Conservation (phyloP, 2,888 invertebrate genomes). For the Strigamia transsilvanica region DNA sequence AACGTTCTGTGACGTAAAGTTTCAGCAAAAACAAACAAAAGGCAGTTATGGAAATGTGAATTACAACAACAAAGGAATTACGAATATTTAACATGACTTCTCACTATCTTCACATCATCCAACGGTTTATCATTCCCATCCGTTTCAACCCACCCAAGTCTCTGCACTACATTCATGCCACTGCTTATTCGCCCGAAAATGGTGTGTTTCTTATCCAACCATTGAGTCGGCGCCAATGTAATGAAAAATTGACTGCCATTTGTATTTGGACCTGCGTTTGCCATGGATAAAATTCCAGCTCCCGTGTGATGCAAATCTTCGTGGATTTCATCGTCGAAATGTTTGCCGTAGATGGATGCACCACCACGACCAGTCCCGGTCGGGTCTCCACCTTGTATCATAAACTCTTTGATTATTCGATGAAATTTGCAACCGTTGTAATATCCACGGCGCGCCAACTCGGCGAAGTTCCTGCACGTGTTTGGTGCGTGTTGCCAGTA, state of each 20-base stretch:
- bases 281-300: slow-evolving; percentile 93
- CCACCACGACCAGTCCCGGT: slow-evolving; percentile 95
- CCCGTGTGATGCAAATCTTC: slow-evolving; percentile 95
- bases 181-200: slow-evolving; percentile 89
- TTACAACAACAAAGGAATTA: background rate
- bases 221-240: slow-evolving; percentile 94
- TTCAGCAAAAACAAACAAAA: too few relatives aligned
- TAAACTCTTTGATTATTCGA: slow-evolving; percentile 81
- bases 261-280: slow-evolving; percentile 95
- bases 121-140: slow-evolving; percentile 91
- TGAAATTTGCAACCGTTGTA: slow-evolving; percentile 97
- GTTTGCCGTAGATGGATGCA: slow-evolving; percentile 92
- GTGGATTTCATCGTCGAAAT: slow-evolving; percentile 95
- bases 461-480: slow-evolving; percentile 97
- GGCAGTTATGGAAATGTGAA: too few relatives aligned
- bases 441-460: slow-evolving; percentile 89
- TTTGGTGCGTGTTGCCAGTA: slow-evolving; percentile 99
- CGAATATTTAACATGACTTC: slow-evolving; percentile 58
- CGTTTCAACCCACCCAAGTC: slow-evolving; percentile 92
- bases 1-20: too few relatives aligned
- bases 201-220: slow-evolving; percentile 97
- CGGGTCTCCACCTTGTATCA: slow-evolving; percentile 84
- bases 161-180: slow-evolving; percentile 90
- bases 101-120: slow-evolving; percentile 82
- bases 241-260: slow-evolving; percentile 99